A percentile compares a stretch with the other conserved stretches of the same genome.
Evolutionary conservation across 2,113 vertebrate species (phyloP).

Genomic region (rat (Rattus norvegicus)): GRCr8 NC_086020.1:239149501-239150000

Average conservation of each 20-base stretch:
- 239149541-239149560: neutral
- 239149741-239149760: neutral
- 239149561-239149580: neutral
- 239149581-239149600: fast-evolving
- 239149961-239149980: neutral
- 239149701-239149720: neutral
- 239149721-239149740: neutral
- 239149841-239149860: neutral
- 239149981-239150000: neutral
- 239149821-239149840: neutral
- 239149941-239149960: neutral
- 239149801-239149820: neutral
- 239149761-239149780: neutral
- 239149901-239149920: neutral
- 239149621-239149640: neutral
- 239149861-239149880: neutral
- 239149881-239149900: neutral
- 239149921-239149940: neutral
- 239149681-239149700: neutral
- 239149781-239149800: neutral
- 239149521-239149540: neutral
- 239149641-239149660: neutral
- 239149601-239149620: neutral
- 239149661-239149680: neutral
- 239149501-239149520: neutral